Conservation (phyloP, 2,113 vertebrate species). For the Pteronura brasiliensis region DNA sequence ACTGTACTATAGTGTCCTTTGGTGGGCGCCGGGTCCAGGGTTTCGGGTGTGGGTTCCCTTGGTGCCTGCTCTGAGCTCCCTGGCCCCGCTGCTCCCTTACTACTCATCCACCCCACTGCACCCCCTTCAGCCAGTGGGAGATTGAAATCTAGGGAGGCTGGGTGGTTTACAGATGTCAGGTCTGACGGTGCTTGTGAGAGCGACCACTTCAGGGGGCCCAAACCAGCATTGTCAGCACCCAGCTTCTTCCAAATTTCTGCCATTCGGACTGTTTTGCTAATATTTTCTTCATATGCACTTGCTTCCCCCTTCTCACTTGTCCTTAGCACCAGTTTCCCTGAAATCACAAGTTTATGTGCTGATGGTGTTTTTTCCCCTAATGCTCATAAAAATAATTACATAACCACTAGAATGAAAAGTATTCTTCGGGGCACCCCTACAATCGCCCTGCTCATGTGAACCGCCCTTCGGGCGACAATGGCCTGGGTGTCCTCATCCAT, state of each 20-base stretch:
- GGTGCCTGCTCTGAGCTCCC: neutral
- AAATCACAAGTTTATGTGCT: neutral
- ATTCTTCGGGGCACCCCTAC: rapidly evolving
- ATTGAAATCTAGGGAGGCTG: neutral
- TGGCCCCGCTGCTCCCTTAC: rapidly evolving
- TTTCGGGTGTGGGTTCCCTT: rapidly evolving
- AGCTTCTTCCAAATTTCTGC: neutral
- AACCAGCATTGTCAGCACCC: rapidly evolving
- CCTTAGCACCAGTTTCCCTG: neutral
- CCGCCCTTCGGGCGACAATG: rapidly evolving
- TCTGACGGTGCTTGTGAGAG: neutral
- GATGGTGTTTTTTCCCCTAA: neutral
- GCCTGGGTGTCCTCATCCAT: neutral
- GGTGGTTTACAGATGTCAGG: neutral
- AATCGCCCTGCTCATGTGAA: rapidly evolving
- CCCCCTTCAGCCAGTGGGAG: rapidly evolving
- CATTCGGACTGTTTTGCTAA: rapidly evolving
- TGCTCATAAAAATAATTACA: neutral
- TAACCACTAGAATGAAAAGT: rapidly evolving
- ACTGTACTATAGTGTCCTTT: too few relatives aligned
- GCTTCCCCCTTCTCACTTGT: rapidly evolving
- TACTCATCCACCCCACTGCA: too few relatives aligned
- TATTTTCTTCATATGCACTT: rapidly evolving
- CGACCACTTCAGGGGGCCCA: rapidly evolving
- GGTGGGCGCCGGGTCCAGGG: neutral